Percentiles rank a stretch among this genome's conserved stretches.
phyloP scores from a whole-genome alignment of 1,140 invertebrate species.

The Antheraea mylitta region DNA sequence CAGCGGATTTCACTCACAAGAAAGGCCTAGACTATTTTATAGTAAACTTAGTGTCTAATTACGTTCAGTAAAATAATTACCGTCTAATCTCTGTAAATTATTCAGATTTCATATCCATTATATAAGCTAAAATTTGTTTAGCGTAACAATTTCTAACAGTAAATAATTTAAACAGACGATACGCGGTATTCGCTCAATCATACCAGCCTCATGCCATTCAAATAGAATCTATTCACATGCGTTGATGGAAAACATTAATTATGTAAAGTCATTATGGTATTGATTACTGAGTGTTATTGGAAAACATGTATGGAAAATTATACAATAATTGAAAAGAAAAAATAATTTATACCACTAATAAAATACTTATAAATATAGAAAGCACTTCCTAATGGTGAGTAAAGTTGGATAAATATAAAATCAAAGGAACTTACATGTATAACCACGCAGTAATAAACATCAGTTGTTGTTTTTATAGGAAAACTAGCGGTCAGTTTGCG shows the following conservation, averaged over 20 bases:
- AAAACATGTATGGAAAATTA: too few relatives aligned
- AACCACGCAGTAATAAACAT: background rate
- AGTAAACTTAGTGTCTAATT: constrained; percentile 15
- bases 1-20: constrained; percentile 61
- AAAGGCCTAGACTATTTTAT: constrained; percentile 58
- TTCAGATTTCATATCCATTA: background rate
- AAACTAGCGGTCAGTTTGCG: background rate
- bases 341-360: too few relatives aligned
- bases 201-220: background rate
- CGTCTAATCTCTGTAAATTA: background rate
- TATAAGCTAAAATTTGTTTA: background rate
- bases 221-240: background rate
- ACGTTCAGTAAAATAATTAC: background rate
- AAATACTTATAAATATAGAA: too few relatives aligned
- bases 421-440: background rate
- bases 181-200: background rate
- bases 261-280: too few relatives aligned
- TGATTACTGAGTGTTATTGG: too few relatives aligned
- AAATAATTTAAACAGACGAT: background rate
- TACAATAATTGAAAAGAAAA: too few relatives aligned
- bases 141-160: background rate
- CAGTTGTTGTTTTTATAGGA: background rate
- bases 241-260: too few relatives aligned
- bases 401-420: background rate
- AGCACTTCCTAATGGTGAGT: background rate